These are phyloP conservation scores for Sparidentex hasta DNA, from an alignment of 2,797 vertebrate genomes.

Conservation along the genomic window DNA sequence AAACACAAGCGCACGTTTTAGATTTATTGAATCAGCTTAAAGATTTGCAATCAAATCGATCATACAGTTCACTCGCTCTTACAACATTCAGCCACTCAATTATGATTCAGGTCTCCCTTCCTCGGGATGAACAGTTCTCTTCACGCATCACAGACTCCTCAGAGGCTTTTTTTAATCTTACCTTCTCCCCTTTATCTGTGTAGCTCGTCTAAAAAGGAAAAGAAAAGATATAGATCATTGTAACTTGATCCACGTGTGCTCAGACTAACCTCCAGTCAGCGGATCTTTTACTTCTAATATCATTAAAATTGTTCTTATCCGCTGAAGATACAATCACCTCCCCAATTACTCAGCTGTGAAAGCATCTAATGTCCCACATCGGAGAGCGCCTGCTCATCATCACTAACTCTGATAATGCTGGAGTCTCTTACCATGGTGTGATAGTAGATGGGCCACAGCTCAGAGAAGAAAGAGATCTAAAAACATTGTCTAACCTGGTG, in stretches of 20 bases:
- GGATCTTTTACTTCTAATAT: background rate
- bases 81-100: background rate
- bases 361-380: background rate
- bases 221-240: slow-evolving; percentile 31
- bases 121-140: background rate
- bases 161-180: slow-evolving; percentile 57
- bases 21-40: background rate
- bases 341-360: slow-evolving; percentile 1
- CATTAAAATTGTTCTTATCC: slow-evolving; percentile 10
- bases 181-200: slow-evolving; percentile 90
- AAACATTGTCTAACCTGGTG: slow-evolving; percentile 33
- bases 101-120: background rate
- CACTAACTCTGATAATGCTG: background rate
- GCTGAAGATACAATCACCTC: slow-evolving; percentile 19
- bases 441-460: slow-evolving; percentile 55
- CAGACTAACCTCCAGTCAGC: slow-evolving; percentile 16
- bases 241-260: slow-evolving; percentile 5
- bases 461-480: slow-evolving; percentile 56
- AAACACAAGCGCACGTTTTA: background rate
- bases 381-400: slow-evolving; percentile 19
- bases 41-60: background rate
- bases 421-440: slow-evolving; percentile 83
- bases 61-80: background rate
- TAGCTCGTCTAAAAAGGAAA: slow-evolving; percentile 84
- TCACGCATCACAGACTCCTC: background rate